Conservation (phyloP, 2,113 vertebrate genomes). For the Actenoides lindsayi region DNA sequence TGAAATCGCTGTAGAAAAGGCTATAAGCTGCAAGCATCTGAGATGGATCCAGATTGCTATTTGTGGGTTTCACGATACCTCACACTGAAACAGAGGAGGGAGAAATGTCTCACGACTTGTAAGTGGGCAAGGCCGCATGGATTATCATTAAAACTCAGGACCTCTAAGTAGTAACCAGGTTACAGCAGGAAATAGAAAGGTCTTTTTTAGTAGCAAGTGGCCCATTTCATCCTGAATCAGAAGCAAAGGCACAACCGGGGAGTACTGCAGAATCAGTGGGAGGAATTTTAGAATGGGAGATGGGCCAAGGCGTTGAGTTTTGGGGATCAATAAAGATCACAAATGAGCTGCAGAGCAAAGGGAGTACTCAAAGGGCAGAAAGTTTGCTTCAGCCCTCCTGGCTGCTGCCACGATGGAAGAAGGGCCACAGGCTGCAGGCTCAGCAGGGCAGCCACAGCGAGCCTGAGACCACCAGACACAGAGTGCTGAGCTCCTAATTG, state of each 20-base stretch:
- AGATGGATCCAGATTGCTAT: neutral
- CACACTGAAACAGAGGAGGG: neutral
- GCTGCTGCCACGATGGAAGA: neutral
- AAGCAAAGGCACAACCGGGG: neutral
- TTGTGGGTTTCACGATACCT: neutral
- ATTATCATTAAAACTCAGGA: neutral
- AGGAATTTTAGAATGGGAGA: neutral
- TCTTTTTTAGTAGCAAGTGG: slow-evolving; percentile 18
- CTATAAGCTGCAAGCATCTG: neutral
- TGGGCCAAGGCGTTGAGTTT: neutral
- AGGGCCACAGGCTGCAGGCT: neutral
- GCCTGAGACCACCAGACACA: neutral
- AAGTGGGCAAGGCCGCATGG: neutral
- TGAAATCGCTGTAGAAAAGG: neutral
- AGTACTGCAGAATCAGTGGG: neutral
- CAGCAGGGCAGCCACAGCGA: neutral
- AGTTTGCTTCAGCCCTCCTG: neutral
- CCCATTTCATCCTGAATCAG: neutral
- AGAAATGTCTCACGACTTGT: neutral
- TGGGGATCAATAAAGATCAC: neutral
- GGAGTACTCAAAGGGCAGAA: neutral
- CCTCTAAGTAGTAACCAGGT: neutral
- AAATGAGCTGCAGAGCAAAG: neutral
- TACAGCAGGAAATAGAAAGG: neutral
- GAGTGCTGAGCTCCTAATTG: neutral